Evolutionary conservation across 1,140 invertebrate genomes (phyloP), one percentile per base, ranked within the genome.

Genomic region (Bombus confusus): DNA sequence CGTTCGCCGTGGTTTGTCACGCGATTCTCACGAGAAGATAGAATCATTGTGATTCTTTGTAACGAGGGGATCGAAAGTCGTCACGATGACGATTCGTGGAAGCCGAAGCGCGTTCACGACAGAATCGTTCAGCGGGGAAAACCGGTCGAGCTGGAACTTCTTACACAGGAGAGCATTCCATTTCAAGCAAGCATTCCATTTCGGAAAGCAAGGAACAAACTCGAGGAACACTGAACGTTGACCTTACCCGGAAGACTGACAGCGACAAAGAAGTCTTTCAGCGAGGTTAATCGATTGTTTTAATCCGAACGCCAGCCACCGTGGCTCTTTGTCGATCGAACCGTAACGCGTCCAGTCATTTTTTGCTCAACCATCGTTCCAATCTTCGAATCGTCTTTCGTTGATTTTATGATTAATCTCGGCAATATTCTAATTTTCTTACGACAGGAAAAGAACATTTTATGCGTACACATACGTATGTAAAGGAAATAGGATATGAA

Each of bases 111-210:
- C 68, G 66, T 72, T 68, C 39, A 3, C 64, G 52, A 2, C 66
- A 69, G 83, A 84, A 71, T 34, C 18, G 68, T 80, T 41, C 34
- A 28, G 64, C 74, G 37, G 39, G 68, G 83, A 72, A 72, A 84
- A 84, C 83, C 83, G 76, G 83, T 84, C 83, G 41, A 25, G 83
- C 75, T 84, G 83, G 83, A 72, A 72, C 39, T 84, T 84, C 76
- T 84, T 84, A 25, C 76, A 1, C 25, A 34, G 64, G 52, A 8
- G 59, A 72, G 68, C 83, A 84, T 84, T 84, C 83, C 83, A 62
- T 84, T 84, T 79, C 83, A 22, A 62, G 66, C 82, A 6, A 71
- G 66, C 82, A 84, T 84, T 84, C 82, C 82, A 62, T 84, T 84
- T 79, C 76, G 83, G 83, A 84, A 84, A 84, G 76, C 77, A 52